phyloP scores from a whole-genome alignment of 92 coral and sea anemone genomes.

The Zoanthus sociatus region DNA sequence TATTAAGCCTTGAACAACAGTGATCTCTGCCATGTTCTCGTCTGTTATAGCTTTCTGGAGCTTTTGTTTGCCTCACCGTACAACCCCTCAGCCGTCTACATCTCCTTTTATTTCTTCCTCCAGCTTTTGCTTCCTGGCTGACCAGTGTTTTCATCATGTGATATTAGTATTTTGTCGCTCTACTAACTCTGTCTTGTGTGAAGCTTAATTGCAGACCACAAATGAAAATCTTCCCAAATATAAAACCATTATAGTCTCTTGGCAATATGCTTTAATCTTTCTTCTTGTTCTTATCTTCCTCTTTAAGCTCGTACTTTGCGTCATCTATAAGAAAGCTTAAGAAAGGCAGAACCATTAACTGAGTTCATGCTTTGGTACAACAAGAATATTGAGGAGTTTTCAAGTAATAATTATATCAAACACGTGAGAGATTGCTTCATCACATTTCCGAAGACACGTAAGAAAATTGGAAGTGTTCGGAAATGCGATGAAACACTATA shows the following conservation, averaged over 20 bases:
- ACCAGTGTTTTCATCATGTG: background rate
- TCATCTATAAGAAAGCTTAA: constrained; percentile 76
- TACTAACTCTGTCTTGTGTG: no score
- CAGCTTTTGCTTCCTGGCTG: background rate
- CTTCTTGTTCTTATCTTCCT: constrained; percentile 37
- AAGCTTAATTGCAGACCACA: background rate
- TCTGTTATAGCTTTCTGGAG: background rate
- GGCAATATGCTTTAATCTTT: constrained; percentile 9
- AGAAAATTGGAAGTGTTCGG: no score
- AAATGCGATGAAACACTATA: no score
- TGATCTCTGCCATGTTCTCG: background rate
- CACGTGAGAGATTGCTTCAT: no score
- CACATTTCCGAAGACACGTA: no score
- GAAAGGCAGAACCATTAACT: background rate
- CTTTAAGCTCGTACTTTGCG: constrained; percentile 64
- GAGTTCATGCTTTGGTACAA: background rate
- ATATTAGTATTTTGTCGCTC: background rate
- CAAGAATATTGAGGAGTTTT: no score
- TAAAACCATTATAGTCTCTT: background rate
- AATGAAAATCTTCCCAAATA: background rate
- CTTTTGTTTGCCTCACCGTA: background rate
- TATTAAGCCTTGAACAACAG: background rate
- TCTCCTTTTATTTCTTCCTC: constrained; percentile 1
- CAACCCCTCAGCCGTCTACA: background rate
- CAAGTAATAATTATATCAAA: no score